Percentiles rank a stretch among this genome's conserved stretches.
phyloP scores from a whole-genome alignment of 2,888 invertebrate species.

The Ornithoptera priamus region DNA sequence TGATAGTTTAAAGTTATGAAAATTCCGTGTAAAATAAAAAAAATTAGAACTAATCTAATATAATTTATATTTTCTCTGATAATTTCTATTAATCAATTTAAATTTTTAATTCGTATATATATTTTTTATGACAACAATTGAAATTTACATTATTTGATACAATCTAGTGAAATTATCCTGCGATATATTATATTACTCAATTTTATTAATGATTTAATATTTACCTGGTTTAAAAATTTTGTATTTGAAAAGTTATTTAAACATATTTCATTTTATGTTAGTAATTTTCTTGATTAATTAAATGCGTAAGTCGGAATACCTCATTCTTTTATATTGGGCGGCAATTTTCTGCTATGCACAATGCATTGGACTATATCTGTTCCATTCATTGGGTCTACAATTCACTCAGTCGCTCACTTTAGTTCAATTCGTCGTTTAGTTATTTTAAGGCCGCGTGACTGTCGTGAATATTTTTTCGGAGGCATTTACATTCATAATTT shows the following conservation, averaged over 20 bases:
- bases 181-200: too few relatives aligned
- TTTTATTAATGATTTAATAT: too few relatives aligned
- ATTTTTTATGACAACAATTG: too few relatives aligned
- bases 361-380: background rate
- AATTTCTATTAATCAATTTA: too few relatives aligned
- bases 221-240: background rate
- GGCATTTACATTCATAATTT: constrained; percentile 48
- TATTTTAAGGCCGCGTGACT: constrained; percentile 64
- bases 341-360: constrained; percentile 8
- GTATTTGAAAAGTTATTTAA: background rate
- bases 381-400: constrained; percentile 22
- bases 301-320: constrained; percentile 15
- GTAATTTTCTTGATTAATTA: background rate
- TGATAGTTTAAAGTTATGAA: background rate
- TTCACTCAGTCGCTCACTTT: constrained; percentile 33
- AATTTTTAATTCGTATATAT: too few relatives aligned
- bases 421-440: constrained; percentile 41
- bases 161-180: too few relatives aligned
- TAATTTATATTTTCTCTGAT: too few relatives aligned
- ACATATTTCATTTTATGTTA: background rate
- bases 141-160: too few relatives aligned
- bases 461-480: constrained; percentile 44
- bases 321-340: constrained; percentile 28
- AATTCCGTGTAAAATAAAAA: background rate
- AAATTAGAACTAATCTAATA: too few relatives aligned